Evolutionary conservation across 2,113 vertebrate species (phyloP).

Genomic region (Rallus limicola): DNA sequence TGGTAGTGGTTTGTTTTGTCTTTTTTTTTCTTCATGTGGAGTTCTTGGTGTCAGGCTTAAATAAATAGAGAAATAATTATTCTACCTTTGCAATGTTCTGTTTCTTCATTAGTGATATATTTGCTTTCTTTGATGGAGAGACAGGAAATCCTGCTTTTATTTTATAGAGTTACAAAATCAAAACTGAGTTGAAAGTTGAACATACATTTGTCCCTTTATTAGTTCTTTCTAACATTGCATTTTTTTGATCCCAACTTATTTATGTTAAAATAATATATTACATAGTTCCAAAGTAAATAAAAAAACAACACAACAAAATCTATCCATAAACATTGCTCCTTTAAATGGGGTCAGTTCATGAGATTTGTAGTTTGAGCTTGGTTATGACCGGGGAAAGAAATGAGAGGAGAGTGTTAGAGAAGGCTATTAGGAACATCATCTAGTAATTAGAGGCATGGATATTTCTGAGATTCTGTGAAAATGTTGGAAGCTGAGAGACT

Average conservation of each 20-base stretch:
- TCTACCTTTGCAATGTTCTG: not conserved
- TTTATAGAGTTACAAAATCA: not conserved
- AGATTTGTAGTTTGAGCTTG: not conserved
- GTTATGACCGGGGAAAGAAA: not conserved
- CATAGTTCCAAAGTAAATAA: not conserved
- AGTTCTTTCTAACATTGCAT: not conserved
- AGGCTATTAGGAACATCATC: not conserved
- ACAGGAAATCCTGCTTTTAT: not conserved
- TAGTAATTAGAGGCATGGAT: not conserved
- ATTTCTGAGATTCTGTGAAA: not conserved
- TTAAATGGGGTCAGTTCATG: not conserved
- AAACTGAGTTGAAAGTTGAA: slow-evolving; percentile 15
- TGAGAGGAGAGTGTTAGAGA: not conserved
- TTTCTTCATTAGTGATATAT: not conserved
- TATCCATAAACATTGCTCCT: not conserved
- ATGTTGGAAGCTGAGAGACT: not conserved
- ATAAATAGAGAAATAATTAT: not conserved
- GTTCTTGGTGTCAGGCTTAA: not conserved
- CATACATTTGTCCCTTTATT: not conserved
- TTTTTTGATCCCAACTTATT: not conserved
- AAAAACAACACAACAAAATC: not conserved
- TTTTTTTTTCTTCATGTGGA: not conserved
- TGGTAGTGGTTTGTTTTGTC: no score
- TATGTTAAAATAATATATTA: not conserved
- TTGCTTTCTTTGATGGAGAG: not conserved